Base-by-base conservation (phyloP, 2,113 vertebrate species). In the Hippoglossus stenolepis region DNA sequence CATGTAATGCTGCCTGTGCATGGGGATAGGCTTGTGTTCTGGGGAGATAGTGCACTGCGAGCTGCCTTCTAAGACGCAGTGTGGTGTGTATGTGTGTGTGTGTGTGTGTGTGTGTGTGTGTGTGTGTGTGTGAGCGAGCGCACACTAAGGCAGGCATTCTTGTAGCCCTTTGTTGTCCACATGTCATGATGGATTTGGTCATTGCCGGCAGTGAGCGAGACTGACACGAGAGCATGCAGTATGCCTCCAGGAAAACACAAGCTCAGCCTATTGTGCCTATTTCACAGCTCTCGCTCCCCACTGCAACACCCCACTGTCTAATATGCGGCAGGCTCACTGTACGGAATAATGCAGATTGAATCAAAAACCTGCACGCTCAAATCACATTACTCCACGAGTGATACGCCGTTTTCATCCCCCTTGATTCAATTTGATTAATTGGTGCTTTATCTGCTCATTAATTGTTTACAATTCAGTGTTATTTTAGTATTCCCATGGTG, bases 131-230 rank as follows among this genome's bases (percentile, higher is more conserved):
- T 64, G 74, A 43, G 64, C 28, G 59, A 47, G 74, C 62, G 54
- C 59, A 49, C 65, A 61, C 77, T 64, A 51, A 89, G 68, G 77
- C 86, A 73, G 67, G 70, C 86, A 60, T 84, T 86, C 79, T 86
- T 85, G 80, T 85, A 92, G 90, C 88, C 90, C 91, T 91, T 93
- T 92, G 91, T 94, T 93, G 91, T 90, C 89, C 92, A 91, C 90
- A 88, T 92, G 91, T 93, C 93, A 90, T 84, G 85, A 82, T 85
- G 82, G 81, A 93, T 95, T 92, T 93, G 89, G 88, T 90, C 90
- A 91, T 79, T 85, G 77, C 63, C 83, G 57, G 85, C 80, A 82
- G 82, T 79, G 88, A 93, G 89, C 65, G 70, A 79, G 83, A 86
- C 87, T 87, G 91, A 95, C 92, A 89, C 75, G 70, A 77, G 77